phyloP scores from a whole-genome alignment of 2,797 vertebrate species.

The Enteromius fasciolatus region DNA sequence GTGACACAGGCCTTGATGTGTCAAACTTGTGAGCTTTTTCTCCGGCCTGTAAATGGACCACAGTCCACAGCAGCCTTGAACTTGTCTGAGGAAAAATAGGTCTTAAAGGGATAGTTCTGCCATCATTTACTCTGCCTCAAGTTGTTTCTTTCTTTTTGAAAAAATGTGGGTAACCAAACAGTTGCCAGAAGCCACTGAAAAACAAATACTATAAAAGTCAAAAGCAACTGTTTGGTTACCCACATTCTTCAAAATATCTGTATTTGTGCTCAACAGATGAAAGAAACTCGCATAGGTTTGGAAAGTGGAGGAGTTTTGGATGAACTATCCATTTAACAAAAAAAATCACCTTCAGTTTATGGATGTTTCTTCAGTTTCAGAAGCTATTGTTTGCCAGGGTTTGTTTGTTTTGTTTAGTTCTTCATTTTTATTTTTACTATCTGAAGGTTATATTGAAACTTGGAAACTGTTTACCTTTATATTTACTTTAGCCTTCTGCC shows the following conservation, averaged over 20 bases:
- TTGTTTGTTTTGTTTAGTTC: not conserved
- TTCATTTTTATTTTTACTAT: not conserved
- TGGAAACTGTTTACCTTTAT: not conserved
- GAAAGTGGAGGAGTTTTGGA: no score
- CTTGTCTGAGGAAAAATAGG: not conserved
- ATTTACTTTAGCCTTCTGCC: not conserved
- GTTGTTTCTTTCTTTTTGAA: not conserved
- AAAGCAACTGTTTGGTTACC: no score
- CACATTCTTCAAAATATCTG: no score
- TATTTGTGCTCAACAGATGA: no score
- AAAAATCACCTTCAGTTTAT: not conserved
- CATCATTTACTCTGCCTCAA: not conserved
- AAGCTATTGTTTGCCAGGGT: not conserved
- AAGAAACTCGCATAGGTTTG: no score
- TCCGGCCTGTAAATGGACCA: conserved; percentile 19
- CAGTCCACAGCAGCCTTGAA: not conserved
- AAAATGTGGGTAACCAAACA: not conserved
- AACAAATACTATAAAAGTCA: no score
- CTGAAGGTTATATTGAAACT: not conserved
- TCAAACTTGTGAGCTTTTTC: conserved; percentile 35
- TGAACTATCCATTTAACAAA: no score
- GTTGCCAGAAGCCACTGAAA: no score
- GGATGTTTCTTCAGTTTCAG: not conserved
- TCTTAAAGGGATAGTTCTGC: not conserved
- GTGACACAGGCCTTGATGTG: conserved; percentile 33